These are phyloP conservation scores for Leptopilina myrica DNA, from an alignment of 2,888 invertebrate genomes.

Conservation along the genomic window DNA sequence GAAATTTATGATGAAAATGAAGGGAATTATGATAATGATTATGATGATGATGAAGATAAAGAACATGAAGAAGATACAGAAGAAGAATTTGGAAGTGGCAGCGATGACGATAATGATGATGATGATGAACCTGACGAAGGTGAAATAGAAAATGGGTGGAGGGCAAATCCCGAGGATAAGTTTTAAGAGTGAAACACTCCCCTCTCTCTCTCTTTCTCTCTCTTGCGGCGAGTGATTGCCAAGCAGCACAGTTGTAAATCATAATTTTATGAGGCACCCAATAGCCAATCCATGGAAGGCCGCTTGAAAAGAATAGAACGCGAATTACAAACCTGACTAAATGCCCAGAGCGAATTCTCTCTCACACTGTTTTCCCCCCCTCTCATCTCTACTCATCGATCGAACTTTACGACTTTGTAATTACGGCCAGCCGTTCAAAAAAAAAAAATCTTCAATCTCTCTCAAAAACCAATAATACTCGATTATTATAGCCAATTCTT, in stretches of 20 bases:
- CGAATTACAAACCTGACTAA: conserved; percentile 19
- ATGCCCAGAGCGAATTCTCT: conserved; percentile 7
- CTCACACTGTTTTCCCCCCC: conserved; percentile 25
- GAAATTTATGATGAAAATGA: too few species aligned
- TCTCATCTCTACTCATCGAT: conserved; percentile 57
- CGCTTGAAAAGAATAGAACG: conserved; percentile 49
- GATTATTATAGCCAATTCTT: too few species aligned
- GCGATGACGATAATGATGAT: too few species aligned
- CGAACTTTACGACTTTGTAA: conserved; percentile 68
- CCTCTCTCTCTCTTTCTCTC: conserved; percentile 26
- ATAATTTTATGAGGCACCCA: conserved; percentile 71
- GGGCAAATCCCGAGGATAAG: conserved; percentile 41
- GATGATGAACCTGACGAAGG: conserved; percentile 7
- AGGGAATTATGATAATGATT: too few species aligned
- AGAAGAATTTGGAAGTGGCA: too few species aligned
- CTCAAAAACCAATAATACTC: not conserved
- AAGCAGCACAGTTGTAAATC: conserved; percentile 66
- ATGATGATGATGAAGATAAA: too few species aligned
- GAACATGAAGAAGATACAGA: too few species aligned
- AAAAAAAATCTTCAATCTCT: not conserved
- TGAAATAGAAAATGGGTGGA: conserved; percentile 30
- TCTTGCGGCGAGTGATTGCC: conserved; percentile 58
- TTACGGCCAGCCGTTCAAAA: conserved; percentile 53
- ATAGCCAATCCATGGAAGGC: conserved; percentile 61
- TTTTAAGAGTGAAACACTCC: conserved; percentile 17